These are phyloP conservation scores for Dryobates pubescens DNA, from an alignment of 2,797 vertebrate genomes.

Conservation along the genomic window DNA sequence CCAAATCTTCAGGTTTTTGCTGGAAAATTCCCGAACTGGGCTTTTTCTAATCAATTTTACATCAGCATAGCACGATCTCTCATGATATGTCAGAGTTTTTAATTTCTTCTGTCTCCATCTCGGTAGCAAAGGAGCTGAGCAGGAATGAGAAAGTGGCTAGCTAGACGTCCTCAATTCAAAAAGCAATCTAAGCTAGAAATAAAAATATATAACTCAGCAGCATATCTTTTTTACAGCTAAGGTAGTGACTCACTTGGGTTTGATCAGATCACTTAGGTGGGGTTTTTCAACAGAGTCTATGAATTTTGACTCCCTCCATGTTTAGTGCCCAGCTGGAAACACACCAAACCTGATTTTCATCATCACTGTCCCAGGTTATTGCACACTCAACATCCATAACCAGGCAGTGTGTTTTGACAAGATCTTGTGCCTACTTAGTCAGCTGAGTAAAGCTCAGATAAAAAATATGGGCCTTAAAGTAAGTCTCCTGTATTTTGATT, in stretches of 20 bases:
- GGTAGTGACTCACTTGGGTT: neutral
- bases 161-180: neutral
- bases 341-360: neutral
- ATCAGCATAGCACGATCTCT: constrained; percentile 8
- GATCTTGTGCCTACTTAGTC: neutral
- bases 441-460: neutral
- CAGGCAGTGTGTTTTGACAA: neutral
- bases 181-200: neutral
- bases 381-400: neutral
- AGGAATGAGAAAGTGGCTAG: neutral
- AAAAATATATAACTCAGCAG: neutral
- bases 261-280: neutral
- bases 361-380: neutral
- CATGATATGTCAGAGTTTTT: neutral
- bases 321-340: neutral
- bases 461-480: neutral
- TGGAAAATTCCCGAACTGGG: neutral
- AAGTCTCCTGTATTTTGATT: neutral
- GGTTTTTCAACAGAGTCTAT: neutral
- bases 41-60: constrained; percentile 22
- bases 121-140: neutral
- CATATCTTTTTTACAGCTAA: neutral
- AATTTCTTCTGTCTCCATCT: constrained; percentile 1
- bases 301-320: neutral
- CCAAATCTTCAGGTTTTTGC: neutral